A percentile compares a stretch with the other conserved stretches of the same genome.
These are phyloP conservation scores for Colletes gigas DNA, from an alignment of 1,140 invertebrate genomes.

Conservation along the genomic window DNA sequence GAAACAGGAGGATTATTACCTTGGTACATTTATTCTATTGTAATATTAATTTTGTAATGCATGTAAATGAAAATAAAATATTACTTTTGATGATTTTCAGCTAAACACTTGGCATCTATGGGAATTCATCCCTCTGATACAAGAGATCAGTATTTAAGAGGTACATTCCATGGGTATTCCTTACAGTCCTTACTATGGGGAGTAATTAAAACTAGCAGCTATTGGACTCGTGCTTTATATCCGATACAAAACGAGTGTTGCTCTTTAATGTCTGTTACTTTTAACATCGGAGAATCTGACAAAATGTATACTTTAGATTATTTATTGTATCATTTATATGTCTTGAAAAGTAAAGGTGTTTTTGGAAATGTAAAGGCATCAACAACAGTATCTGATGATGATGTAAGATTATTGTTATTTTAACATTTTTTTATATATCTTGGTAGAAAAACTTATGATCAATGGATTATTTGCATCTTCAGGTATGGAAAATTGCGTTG, in stretches of 20 bases:
- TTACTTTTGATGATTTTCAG: slow-evolving; percentile 61
- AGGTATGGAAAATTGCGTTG: slow-evolving; percentile 79
- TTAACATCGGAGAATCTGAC: slow-evolving; percentile 76
- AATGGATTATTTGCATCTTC: slow-evolving; percentile 29
- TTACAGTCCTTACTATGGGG: slow-evolving; percentile 80
- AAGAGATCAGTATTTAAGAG: slow-evolving; percentile 76
- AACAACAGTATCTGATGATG: slow-evolving; percentile 71
- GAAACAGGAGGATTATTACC: slow-evolving; percentile 83
- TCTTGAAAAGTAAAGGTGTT: slow-evolving; percentile 67
- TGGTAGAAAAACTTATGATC: slow-evolving; percentile 7
- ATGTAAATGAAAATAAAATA: slow-evolving; percentile 1
- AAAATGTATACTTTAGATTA: slow-evolving; percentile 80
- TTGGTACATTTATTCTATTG: slow-evolving; percentile 72
- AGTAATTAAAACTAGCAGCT: slow-evolving; percentile 74
- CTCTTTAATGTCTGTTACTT: slow-evolving; percentile 77
- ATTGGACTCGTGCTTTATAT: slow-evolving; percentile 79
- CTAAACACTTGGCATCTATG: slow-evolving; percentile 78
- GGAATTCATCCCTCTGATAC: slow-evolving; percentile 80
- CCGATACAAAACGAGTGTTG: slow-evolving; percentile 76
- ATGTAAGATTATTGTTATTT: slow-evolving; percentile 62
- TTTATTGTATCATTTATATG: slow-evolving; percentile 78
- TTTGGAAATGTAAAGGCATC: slow-evolving; percentile 74
- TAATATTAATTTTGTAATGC: not conserved
- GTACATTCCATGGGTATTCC: slow-evolving; percentile 81
- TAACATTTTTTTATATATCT: slow-evolving; percentile 21